Evolutionary conservation across 2,113 vertebrate genomes (phyloP), one percentile per base, ranked within the genome.

Genomic region (Turnix velox): DNA sequence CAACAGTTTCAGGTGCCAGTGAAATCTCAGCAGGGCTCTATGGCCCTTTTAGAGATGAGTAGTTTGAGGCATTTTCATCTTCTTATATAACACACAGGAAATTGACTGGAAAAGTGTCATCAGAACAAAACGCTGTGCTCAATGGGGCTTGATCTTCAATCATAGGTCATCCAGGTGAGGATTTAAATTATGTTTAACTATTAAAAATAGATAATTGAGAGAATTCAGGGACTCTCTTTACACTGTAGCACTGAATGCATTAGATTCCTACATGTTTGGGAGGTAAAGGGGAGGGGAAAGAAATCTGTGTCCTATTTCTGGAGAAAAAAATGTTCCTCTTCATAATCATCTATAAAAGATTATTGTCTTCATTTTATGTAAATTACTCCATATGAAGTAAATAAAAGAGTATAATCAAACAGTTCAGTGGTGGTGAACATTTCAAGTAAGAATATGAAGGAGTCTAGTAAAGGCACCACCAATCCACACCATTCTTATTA

Each of bases 291-390:
- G 48, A 88, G 35, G 42, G 7, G 58, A 63, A 59, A 79, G 73
- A 51, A 92, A 84, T 83, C 54, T 85, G 18, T 73, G 79, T 67
- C 79, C 87, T 24, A 28, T 73, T 91, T 66, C 86, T 92, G 55
- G 20, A 51, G 78, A 95, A 96, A n/a, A 88, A 97, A 96, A 52
- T 67, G 54, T 92, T 97, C 84, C 39, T 93, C 87, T 92, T 97
- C 95, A 91, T 96, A 97, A 76, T 75, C 93, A 95, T 91, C 96
- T 96, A 94, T 96, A 96, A 97, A 97, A 97, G 72, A 96, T 97
- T 97, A 97, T 97, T 96, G 93, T 96, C 94, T 97, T 88, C 69
- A 82, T 97, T 97, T 96, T 97, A 96, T 97, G 97, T 97, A 96
- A 96, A 97, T 97, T 97, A 96, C 96, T 97, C 89, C 73, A 81